Base-by-base conservation (phyloP, 2,113 vertebrate genomes). In the Strix aluco region DNA sequence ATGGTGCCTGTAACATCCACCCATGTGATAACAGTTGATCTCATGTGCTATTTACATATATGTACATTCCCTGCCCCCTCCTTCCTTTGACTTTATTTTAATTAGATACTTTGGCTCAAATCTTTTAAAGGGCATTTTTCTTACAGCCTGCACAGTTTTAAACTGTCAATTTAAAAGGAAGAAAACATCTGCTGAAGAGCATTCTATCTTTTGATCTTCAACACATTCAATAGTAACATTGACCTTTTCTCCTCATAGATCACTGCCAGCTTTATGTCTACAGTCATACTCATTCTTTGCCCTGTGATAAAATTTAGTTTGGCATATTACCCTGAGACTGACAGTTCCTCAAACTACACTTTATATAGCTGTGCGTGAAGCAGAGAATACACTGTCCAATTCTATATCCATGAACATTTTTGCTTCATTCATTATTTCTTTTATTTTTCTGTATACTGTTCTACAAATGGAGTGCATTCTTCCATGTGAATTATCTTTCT, bases 221-320 rank as follows among this genome's bases (percentile, higher is more conserved):
- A 22, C 8, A 55, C 10, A 52, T 81, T 55, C 63, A 75, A 80
- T 32, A 52, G n/a, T 36, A 95, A 61, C 5, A 1, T 61, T 92
- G 36, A 36, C 36, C 62, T 82, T 88, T 86, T 44, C 77, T 93
- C 42, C 67, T 90, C 49, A 62, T 46, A 91, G 36, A 91, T 66
- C 75, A 63, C 42, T 84, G 78, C 23, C 81, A 88, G 52, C 11
- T 80, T 95, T 92, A 92, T 77, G 94, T 65, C 93, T 86, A 51
- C 38, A 88, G 40, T 88, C 63, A 89, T 46, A 79, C 15, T 18
- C 0, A 27, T 59, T 95, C 82, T 91, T 69, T 86, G 59, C 96
- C 74, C 96, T 85, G 67, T 81, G 84, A 82, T 75, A 86, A 94
- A 87, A 81, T 91, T 93, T 55, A 19, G 15, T 75, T 92, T 91